Evolutionary conservation across 2,797 vertebrate species (phyloP).

Genomic region (Enteromius unitaeniatus): DNA sequence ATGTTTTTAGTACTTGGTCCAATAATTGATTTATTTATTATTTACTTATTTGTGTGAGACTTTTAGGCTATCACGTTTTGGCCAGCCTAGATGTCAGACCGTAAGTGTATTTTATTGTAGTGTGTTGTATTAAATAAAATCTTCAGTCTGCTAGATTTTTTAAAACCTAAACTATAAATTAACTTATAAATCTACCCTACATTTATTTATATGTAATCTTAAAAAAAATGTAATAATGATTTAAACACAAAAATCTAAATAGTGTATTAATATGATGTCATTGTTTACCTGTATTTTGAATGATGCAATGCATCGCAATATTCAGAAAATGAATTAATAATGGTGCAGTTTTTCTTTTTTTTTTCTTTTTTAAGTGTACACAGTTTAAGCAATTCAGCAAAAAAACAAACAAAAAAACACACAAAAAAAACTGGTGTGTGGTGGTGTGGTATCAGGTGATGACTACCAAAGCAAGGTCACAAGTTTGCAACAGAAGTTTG

Average conservation of each 20-base stretch:
- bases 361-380: not conserved
- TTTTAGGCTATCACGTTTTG: no score
- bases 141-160: no score
- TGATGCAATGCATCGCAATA: no score
- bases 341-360: no score
- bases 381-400: not conserved
- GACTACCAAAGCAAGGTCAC: not conserved
- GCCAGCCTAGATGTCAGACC: not conserved
- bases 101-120: no score
- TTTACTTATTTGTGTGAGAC: no score
- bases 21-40: not conserved
- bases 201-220: not conserved
- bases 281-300: not conserved
- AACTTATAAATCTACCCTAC: not conserved
- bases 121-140: no score
- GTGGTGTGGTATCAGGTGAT: conserved; percentile 23
- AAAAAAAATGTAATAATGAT: not conserved
- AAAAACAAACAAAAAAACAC: no score
- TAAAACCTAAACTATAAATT: no score
- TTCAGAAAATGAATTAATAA: no score
- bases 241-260: not conserved
- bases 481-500: not conserved
- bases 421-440: not conserved
- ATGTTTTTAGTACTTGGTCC: not conserved
- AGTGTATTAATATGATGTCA: not conserved